Evolutionary conservation across 1,140 invertebrate genomes (phyloP), one percentile per base, ranked within the genome.

Genomic region (Drosophila insularis): DNA sequence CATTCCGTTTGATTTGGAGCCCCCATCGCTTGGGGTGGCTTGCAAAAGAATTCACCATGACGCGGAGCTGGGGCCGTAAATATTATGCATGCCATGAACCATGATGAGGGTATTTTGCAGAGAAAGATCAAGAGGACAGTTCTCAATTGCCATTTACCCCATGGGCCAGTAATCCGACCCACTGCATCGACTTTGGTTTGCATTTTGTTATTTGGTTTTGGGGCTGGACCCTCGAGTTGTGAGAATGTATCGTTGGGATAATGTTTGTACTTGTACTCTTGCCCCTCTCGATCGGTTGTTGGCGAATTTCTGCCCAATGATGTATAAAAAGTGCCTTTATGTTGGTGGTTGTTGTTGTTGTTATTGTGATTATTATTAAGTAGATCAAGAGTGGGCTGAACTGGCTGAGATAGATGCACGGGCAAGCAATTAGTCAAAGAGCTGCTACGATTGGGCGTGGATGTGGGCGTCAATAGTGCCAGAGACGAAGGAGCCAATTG

Each of bases 81-180:
- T 50, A 92, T 92, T n/a, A 93, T 91, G 63, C 91, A 92, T 7
- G 92, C 92, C 92, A 92, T 92, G 55, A 92, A 92, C 92, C 92
- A 93, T 4, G 92, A 92, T 1, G 92, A 92, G 0, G 92, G 92
- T 21, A 93, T 92, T 68, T 93, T 93, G 61, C 91, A 92, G 0
- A 93, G 66, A 60, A 89, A 93, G 14, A 93, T 91, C 3, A 92
- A 66, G 0, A 91, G 71, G 2, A 92, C 91, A 0, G 92, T 87
- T 32, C 92, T 81, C 40, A 92, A 50, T 59, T 93, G 92, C 92
- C 92, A 93, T 56, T 78, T 84, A 17, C 92, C 92, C 90, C 90
- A 92, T 7, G 91, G 74, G 27, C 92, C 92, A 4, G 91, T 92
- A 7, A 93, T 84, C 4, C 72, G 71, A n/a, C 81, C 81, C 37